Evolutionary conservation across 1,140 invertebrate genomes (phyloP), one percentile per base, ranked within the genome.

Genomic region (Hormaphis cornu): DNA sequence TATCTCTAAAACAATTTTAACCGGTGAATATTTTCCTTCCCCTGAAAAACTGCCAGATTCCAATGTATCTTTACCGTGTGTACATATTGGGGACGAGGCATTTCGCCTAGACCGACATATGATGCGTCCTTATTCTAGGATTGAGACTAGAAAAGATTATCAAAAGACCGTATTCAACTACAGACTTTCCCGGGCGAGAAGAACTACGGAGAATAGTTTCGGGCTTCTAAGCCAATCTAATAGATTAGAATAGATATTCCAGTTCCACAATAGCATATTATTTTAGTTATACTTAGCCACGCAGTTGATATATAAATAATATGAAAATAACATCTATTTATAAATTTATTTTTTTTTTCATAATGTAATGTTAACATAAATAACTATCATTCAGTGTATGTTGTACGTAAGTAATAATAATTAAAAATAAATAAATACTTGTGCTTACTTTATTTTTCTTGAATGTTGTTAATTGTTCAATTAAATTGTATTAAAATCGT

Each of bases 151-250:
- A 14, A n/a, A 53, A 53, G 20, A 53, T 53, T 30, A 53, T 53
- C 50, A 73, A 44, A 72, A 79, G 63, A 72, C 72, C 69, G 24
- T 40, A 22, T 59, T 40, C 24, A 59, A 59, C 10, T 56, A 56
- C 6, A 30, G 53, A 37, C 53, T 56, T 30, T 56, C 53, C 28
- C 53, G 28, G 33, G 28, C 56, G n/a, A 59, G 35, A 42, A 37
- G 56, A 22, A 42, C 40, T 59, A 42, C 40, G 20, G 56, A 59
- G 40, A 59, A 59, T 42, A 42, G 20, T 26, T 59, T 59, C 18
- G 56, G 35, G 10, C 18, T 59, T 40, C 33, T 56, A 56, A 37
- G 28, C 33, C n/a, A 30, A 48, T 53, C 26, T 2, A 53, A 53
- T 53, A 53, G 50, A 53, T 53, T 53, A 53, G 12, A 53, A 30